These are phyloP conservation scores for Drosophila sproati DNA, from an alignment of 1,140 invertebrate species.

Conservation along the genomic window DNA sequence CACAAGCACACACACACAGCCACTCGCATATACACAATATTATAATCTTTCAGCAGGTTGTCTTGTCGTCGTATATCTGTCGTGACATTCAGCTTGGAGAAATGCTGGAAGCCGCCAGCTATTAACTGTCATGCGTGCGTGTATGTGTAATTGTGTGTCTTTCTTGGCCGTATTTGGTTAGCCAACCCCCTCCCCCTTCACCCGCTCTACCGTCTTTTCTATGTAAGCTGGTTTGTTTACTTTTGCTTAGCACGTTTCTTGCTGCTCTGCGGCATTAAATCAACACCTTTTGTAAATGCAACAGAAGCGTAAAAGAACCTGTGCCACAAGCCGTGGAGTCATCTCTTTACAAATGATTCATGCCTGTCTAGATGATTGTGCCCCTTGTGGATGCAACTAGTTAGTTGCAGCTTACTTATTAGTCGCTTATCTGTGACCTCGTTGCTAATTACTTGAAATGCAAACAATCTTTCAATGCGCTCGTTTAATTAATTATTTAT, in stretches of 20 bases:
- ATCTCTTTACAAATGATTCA: slow-evolving; percentile 32
- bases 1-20: too few species aligned
- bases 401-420: slow-evolving; percentile 17
- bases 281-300: slow-evolving; percentile 56
- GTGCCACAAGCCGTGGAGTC: slow-evolving; percentile 33
- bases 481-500: slow-evolving; percentile 42
- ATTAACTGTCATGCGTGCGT: slow-evolving; percentile 16
- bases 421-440: slow-evolving; percentile 1
- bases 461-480: slow-evolving; percentile 32
- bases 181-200: background rate
- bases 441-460: slow-evolving; percentile 57
- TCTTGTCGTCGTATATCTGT: slow-evolving; percentile 1
- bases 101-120: slow-evolving; percentile 44
- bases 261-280: slow-evolving; percentile 33
- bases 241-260: slow-evolving; percentile 41
- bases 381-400: background rate
- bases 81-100: slow-evolving; percentile 24
- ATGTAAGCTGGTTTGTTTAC: slow-evolving; percentile 52
- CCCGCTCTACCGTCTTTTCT: background rate
- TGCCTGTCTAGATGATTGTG: background rate
- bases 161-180: slow-evolving; percentile 4
- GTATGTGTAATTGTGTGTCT: slow-evolving; percentile 16
- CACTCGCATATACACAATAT: background rate
- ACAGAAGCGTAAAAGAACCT: slow-evolving; percentile 44
- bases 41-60: slow-evolving; percentile 40